Base-by-base conservation (phyloP, 92 coral and sea anemone species). In the Micromussa lordhowensis region DNA sequence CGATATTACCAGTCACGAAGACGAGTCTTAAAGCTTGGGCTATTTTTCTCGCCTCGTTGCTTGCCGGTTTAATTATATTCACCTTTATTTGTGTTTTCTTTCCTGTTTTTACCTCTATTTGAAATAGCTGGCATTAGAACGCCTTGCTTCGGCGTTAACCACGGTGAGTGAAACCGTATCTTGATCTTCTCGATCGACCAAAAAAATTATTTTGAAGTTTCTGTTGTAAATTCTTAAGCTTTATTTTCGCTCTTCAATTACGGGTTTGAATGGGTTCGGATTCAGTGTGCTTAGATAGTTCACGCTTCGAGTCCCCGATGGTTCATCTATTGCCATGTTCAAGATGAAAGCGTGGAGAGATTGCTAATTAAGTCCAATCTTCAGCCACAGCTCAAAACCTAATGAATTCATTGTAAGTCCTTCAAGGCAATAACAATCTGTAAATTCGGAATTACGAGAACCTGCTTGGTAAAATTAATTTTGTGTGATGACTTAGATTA, bases 401-500 rank as follows among this genome's bases (percentile, higher is more conserved):
- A 77, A 61, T 86, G 83, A 86, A 77, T 86, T 77, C 58, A 77
- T 59, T 77, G 83, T 68, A 18, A 44, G 32, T 75, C 77, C 77
- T 40, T 76, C 76, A 86, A 61, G 61, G 82, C 83, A 77, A 86
- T 77, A 86, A 63, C 66, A 63, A 78, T 86, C 61, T 64, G 48
- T 78, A 86, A 78, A 66, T 77, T 77, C 76, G 5, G 51, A 29
- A 44, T 86, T 32, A 78, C 82, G 57, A 51, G 66, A 63, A 77
- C 48, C 75, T 86, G 83, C 89, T 76, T 86, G 89, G 89, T 77
- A 86, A 86, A 86, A 86, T 86, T 86, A 86, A 63, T 77, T 28
- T 77, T 66, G 66, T 44, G 77, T 86, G 81, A 66, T 86, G 75
- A 49, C 64, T 86, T 44, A 32, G 83, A 63, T 61, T 40, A 66